A percentile compares a stretch with the other conserved stretches of the same genome.
Evolutionary conservation across 2,113 vertebrate species (phyloP).

Genomic region (Ramphastos sulfuratus): DNA sequence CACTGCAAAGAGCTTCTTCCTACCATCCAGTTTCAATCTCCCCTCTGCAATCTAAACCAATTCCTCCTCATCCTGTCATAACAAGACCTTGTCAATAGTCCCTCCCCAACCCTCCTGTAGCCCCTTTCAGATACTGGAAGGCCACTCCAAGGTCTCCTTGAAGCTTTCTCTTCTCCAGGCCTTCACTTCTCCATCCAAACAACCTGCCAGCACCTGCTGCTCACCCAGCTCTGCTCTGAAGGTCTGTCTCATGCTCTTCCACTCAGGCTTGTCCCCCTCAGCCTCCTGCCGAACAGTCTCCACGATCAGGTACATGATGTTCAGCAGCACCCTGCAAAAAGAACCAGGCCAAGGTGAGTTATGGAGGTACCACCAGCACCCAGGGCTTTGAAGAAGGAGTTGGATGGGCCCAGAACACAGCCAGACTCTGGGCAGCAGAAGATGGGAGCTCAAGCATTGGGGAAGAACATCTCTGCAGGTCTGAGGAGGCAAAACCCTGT

Average conservation of each 20-base stretch:
- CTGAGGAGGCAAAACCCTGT: not conserved
- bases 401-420: not conserved
- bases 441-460: not conserved
- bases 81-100: too few species aligned
- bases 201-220: fast-evolving
- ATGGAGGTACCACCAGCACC: not conserved
- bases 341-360: not conserved
- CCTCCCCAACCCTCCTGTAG: too few species aligned
- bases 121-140: too few species aligned
- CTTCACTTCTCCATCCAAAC: not conserved
- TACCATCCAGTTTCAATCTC: too few species aligned
- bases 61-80: too few species aligned
- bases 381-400: not conserved
- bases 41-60: too few species aligned
- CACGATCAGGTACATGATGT: constrained; percentile 98
- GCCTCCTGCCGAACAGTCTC: constrained; percentile 92
- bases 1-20: too few species aligned
- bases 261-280: constrained; percentile 87
- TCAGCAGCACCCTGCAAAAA: constrained; percentile 88
- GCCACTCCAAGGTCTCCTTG: too few species aligned
- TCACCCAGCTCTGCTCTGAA: constrained; percentile 93
- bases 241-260: constrained; percentile 90
- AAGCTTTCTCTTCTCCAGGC: not conserved
- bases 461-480: not conserved
- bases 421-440: not conserved